Evolutionary conservation across 2,888 invertebrate genomes (phyloP), one percentile per base, ranked within the genome.

Genomic region (Torymus auratus): DNA sequence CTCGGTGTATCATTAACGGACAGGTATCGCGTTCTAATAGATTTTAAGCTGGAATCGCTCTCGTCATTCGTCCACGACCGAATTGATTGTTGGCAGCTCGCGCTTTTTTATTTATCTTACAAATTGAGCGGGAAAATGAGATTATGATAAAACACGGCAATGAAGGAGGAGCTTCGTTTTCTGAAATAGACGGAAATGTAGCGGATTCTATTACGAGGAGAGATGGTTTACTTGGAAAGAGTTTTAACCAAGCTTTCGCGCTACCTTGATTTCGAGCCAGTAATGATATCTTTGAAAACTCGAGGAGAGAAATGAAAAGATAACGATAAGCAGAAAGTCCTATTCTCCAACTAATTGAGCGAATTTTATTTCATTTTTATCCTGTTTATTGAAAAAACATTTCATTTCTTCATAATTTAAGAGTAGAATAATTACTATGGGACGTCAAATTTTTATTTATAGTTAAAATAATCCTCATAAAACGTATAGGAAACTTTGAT

Each of bases 261-360:
- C 62, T n/a, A 28, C 61, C 52, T 67, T 68, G 68, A 67, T 76
- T 76, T 64, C 62, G 15, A 28, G 62, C n/a, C 7, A 56, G 55
- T 53, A 77, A 81, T 77, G 61, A 73, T 77, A 73, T 73, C 69
- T 77, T 73, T 73, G 58, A 73, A 73, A 77, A 77, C 74, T 82
- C 52, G n/a, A 14, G 28, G 74, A 52, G 12, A 58, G 62, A 77
- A 74, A 82, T 78, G 75, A 71, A 78, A 82, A 78, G 78, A 82
- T 78, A 82, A 82, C 71, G 81, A 75, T 74, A 73, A 52, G 14
- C 61, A 53, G 53, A 58, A 55, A 56, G 73, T 50, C 56, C 58
- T 60, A 50, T 28, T 62, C 67, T 65, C 12, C 0, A 61, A 62
- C 50, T 75, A 80, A 80, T 75, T 80, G 80, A 77, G 72, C 14